phyloP scores from a whole-genome alignment of 1,140 invertebrate species.

The Cheumatopsyche charites region DNA sequence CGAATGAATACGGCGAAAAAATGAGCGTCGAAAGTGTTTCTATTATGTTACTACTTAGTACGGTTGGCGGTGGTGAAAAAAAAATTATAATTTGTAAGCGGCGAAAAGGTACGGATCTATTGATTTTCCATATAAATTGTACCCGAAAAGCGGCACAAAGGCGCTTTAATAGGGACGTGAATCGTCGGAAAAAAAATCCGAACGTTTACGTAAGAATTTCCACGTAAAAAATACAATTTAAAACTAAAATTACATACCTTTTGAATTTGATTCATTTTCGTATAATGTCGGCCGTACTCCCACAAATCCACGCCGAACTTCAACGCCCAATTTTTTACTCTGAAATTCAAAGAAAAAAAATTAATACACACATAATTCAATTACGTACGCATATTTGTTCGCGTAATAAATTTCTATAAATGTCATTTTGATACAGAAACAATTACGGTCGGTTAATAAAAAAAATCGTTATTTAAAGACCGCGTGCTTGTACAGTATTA shows the following conservation, averaged over 20 bases:
- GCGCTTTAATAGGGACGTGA: no score
- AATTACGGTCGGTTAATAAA: background rate
- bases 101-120: no score
- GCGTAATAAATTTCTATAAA: slow-evolving; percentile 2
- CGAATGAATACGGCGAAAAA: no score
- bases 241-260: slow-evolving; percentile 67
- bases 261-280: slow-evolving; percentile 86
- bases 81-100: no score
- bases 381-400: background rate
- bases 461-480: background rate
- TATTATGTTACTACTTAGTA: no score
- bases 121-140: no score
- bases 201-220: no score
- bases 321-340: slow-evolving; percentile 88
- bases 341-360: slow-evolving; percentile 66
- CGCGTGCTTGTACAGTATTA: background rate
- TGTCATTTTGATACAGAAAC: background rate
- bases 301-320: slow-evolving; percentile 88
- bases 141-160: no score
- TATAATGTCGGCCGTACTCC: slow-evolving; percentile 85
- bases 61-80: no score
- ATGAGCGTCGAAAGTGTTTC: no score
- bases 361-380: slow-evolving; percentile 28
- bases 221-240: slow-evolving; percentile 2
- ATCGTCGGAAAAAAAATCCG: no score